Percentiles rank a stretch among this genome's conserved stretches.
These are phyloP conservation scores for Chloromyia formosa DNA, from an alignment of 2,888 invertebrate genomes.

Conservation along the genomic window DNA sequence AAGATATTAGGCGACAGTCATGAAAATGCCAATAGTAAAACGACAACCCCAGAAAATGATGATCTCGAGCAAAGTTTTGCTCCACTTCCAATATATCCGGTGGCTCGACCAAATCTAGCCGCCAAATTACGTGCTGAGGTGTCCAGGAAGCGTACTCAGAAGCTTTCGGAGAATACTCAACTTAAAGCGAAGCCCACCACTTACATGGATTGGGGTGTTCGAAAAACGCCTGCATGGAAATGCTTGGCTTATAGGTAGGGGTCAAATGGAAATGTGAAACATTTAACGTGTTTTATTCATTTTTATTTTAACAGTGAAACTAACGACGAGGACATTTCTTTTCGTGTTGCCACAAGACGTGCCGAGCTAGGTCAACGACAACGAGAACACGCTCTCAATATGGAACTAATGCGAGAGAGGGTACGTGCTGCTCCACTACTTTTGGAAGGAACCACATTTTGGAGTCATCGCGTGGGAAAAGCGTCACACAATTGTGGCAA, in stretches of 20 bases:
- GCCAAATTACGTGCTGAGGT: slow-evolving; percentile 62
- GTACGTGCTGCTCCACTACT: slow-evolving; percentile 62
- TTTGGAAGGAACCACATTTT: slow-evolving; percentile 60
- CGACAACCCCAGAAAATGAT: slow-evolving; percentile 45
- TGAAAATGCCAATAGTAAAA: slow-evolving; percentile 31
- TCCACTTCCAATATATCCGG: slow-evolving; percentile 61
- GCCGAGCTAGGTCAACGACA: slow-evolving; percentile 61
- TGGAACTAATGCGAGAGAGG: slow-evolving; percentile 62
- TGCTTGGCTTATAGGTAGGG: slow-evolving; percentile 59
- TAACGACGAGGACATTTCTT: slow-evolving; percentile 59
- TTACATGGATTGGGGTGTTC: slow-evolving; percentile 62
- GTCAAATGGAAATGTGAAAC: not conserved
- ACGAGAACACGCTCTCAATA: slow-evolving; percentile 61
- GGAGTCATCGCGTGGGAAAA: slow-evolving; percentile 60
- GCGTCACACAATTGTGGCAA: slow-evolving; percentile 58
- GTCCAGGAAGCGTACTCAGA: slow-evolving; percentile 58
- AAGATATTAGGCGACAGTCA: not conserved
- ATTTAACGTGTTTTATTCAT: slow-evolving; percentile 7
- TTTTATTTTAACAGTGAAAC: slow-evolving; percentile 56
- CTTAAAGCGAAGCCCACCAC: slow-evolving; percentile 44
- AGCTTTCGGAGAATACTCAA: slow-evolving; percentile 56
- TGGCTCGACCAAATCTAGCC: slow-evolving; percentile 62
- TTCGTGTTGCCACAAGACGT: slow-evolving; percentile 61
- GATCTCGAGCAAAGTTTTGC: slow-evolving; percentile 47
- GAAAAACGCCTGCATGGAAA: slow-evolving; percentile 63